Base-by-base conservation (phyloP, 2,113 vertebrate species). In the Mormoops blainvillei region DNA sequence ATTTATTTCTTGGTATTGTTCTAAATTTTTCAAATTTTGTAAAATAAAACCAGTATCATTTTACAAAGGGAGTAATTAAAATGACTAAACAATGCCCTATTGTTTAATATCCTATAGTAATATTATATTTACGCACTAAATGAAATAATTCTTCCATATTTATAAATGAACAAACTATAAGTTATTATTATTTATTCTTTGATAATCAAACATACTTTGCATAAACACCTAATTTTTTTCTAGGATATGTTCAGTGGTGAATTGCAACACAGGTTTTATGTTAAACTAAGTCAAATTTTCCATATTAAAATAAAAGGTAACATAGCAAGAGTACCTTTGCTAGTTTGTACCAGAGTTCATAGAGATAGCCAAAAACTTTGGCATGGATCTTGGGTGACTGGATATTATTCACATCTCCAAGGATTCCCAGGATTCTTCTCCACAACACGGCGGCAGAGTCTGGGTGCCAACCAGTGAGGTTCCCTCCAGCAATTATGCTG, bases 401-500 rank as follows among this genome's bases (percentile, higher is more conserved):
- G 97, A 99, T 99, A 61, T 97, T 99, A 98, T 99, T 99, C 94
- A 99, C 99, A 89, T 99, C 99, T 89, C 99, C 99, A 28, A 99
- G 98, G 97, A 99, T 99, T 78, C 99, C 99, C 98, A 99, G 97
- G 96, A 99, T 99, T 96, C 99, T 99, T 97, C 99, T 99, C 99
- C 99, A 99, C 2, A 99, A 94, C 41, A 99, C 99, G 13, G 99
- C 99, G 4, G 99, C 99, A 24, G 99, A 99, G 97, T 99, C 99
- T 3, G 99, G 98, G 91, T 99, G 99, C 99, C 99, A 99, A 31
- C 99, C 99, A 0, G 98, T 98, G 68, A 99, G 99, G 94, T 98
- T 99, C 82, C 99, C 99, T 65, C 99, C 99, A 48, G 99, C 99
- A 89, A 99, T 99, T 95, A 99, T 99, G 97, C 99, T 99, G 97